Evolutionary conservation across 2,113 vertebrate genomes (phyloP).

Genomic region (Nesoenas mayeri): DNA sequence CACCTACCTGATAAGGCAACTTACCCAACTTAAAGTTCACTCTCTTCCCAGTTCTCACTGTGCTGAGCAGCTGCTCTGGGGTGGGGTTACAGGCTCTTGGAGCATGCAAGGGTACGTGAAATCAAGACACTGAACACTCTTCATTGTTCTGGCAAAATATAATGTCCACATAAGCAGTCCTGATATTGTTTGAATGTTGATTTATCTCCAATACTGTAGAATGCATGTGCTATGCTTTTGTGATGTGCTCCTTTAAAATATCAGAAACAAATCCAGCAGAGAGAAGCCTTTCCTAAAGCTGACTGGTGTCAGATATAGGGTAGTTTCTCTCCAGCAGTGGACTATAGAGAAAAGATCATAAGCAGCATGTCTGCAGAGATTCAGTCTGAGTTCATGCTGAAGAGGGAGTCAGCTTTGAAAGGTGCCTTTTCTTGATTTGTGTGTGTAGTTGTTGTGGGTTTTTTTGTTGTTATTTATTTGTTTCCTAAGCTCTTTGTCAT

Average conservation of each 20-base stretch:
- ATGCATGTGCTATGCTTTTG: neutral
- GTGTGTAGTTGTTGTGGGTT: neutral
- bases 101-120: neutral
- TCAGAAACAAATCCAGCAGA: neutral
- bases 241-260: neutral
- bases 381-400: neutral
- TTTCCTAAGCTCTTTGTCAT: neutral
- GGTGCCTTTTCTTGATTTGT: neutral
- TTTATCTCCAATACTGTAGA: neutral
- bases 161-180: neutral
- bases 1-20: neutral
- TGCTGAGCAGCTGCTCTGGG: neutral
- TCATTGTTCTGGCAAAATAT: neutral
- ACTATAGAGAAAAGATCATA: neutral
- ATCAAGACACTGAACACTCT: neutral
- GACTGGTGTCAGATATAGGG: neutral
- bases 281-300: neutral
- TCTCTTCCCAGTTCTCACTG: neutral
- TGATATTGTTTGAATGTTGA: neutral
- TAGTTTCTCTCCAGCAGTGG: neutral
- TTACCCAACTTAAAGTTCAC: neutral
- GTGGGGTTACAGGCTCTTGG: accelerated
- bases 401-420: neutral
- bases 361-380: accelerated
- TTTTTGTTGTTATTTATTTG: neutral